These are phyloP conservation scores for Drosophila meridionalis DNA, from an alignment of 2,888 invertebrate genomes.

Conservation along the genomic window DNA sequence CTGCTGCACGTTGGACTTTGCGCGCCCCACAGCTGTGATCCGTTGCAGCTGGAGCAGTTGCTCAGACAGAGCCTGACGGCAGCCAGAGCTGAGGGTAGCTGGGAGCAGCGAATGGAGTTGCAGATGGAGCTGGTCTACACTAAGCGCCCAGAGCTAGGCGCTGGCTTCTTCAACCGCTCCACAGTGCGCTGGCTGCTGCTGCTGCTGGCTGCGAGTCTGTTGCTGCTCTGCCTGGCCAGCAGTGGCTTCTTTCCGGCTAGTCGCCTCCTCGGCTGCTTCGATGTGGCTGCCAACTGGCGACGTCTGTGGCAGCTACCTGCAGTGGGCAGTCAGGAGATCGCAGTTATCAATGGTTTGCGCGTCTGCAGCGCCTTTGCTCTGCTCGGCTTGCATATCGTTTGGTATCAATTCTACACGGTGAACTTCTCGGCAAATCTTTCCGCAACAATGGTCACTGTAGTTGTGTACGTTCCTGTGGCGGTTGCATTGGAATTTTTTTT, in stretches of 20 bases:
- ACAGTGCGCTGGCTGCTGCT: constrained; percentile 11
- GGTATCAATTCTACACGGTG: constrained; percentile 32
- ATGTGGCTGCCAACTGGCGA: constrained; percentile 44
- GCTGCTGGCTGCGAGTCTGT: background rate
- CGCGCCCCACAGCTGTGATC: constrained; percentile 42
- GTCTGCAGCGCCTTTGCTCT: constrained; percentile 39
- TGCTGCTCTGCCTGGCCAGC: constrained; percentile 31
- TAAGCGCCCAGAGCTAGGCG: constrained; percentile 30
- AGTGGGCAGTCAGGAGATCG: constrained; percentile 38
- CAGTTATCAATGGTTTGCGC: constrained; percentile 51
- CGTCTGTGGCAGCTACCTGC: constrained; percentile 17
- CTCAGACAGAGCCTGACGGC: background rate
- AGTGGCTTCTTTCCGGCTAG: background rate
- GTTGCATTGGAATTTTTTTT: constrained; percentile 50
- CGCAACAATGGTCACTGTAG: constrained; percentile 5
- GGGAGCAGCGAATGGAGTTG: constrained; percentile 26
- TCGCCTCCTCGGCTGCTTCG: constrained; percentile 37
- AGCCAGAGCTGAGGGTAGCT: background rate
- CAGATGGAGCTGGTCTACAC: constrained; percentile 30
- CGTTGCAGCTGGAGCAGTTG: constrained; percentile 32
- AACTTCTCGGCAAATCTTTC: constrained; percentile 17
- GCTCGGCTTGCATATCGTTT: constrained; percentile 39
- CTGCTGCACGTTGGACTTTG: constrained; percentile 56
- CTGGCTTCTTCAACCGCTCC: constrained; percentile 13
- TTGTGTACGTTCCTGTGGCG: constrained; percentile 11